Conservation (phyloP, 1,140 invertebrate species). For the Drosophila orosa region DNA sequence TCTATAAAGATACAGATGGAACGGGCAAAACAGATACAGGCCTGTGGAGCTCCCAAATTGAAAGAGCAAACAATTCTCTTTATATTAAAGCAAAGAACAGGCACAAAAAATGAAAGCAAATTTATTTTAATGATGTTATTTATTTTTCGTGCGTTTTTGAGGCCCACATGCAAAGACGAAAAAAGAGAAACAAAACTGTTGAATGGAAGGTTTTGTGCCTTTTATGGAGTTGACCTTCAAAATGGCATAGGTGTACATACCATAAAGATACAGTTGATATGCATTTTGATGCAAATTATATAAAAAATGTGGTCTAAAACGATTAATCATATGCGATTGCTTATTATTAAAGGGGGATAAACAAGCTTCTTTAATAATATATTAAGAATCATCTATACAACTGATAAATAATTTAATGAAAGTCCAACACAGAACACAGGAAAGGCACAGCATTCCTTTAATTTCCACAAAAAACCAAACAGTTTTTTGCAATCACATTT, state of each 20-base stretch:
- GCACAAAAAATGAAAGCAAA: constrained; percentile 52
- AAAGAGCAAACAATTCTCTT: constrained; percentile 45
- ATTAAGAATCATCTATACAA: not conserved
- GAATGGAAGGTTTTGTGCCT: constrained; percentile 16
- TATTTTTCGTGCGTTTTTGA: constrained; percentile 23
- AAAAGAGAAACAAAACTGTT: constrained; percentile 6
- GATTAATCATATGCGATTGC: not conserved
- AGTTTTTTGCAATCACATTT: not conserved
- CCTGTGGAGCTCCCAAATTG: constrained; percentile 15
- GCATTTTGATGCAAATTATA: constrained; percentile 11
- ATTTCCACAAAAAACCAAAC: not conserved
- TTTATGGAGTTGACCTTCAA: constrained; percentile 34
- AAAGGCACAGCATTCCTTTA: not conserved
- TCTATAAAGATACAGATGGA: constrained; percentile 21
- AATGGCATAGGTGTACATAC: constrained; percentile 3
- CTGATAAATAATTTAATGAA: not conserved
- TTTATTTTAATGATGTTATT: constrained; percentile 58
- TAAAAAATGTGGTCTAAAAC: not conserved
- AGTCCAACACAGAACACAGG: not conserved
- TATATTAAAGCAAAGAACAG: constrained; percentile 24
- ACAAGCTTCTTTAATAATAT: not conserved
- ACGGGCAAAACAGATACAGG: constrained; percentile 22
- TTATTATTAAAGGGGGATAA: not conserved
- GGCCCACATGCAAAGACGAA: constrained; percentile 20
- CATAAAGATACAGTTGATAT: not conserved